Conservation (phyloP, 2,888 invertebrate species). For the Brachyptera risi region DNA sequence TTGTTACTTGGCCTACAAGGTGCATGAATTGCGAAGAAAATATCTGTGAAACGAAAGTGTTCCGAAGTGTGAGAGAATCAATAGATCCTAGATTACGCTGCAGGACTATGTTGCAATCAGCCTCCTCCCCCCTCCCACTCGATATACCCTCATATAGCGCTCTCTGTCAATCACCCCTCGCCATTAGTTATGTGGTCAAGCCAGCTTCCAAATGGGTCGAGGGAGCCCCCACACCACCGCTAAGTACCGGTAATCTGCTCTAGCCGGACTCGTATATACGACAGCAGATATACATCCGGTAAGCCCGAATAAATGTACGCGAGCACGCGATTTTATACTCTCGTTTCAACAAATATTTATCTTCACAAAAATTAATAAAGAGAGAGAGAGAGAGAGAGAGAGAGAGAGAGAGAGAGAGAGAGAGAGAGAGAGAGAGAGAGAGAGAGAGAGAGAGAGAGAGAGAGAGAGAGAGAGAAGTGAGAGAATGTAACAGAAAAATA, state of each 20-base stretch:
- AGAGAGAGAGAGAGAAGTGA: neutral
- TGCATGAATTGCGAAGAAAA: neutral
- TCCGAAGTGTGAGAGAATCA: neutral
- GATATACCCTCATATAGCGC: neutral
- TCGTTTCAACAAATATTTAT: too few species aligned
- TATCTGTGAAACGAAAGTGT: neutral
- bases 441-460: neutral
- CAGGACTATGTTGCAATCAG: neutral
- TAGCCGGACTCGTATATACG: neutral
- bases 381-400: neutral
- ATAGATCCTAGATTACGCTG: neutral
- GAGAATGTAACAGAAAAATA: too few species aligned
- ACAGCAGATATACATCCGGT: neutral
- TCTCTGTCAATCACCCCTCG: constrained; percentile 9
- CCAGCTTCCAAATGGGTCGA: neutral
- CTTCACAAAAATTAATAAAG: too few species aligned
- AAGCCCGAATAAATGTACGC: neutral
- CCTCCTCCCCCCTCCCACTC: neutral
- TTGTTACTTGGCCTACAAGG: too few species aligned
- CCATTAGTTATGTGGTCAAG: neutral
- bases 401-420: neutral
- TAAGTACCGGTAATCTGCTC: constrained; percentile 6
- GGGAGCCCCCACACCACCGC: neutral
- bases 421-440: neutral
- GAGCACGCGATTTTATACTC: neutral